Evolutionary conservation across 2,888 invertebrate species (phyloP), one percentile per base, ranked within the genome.

Genomic region (Steinernema scapterisci): DNA sequence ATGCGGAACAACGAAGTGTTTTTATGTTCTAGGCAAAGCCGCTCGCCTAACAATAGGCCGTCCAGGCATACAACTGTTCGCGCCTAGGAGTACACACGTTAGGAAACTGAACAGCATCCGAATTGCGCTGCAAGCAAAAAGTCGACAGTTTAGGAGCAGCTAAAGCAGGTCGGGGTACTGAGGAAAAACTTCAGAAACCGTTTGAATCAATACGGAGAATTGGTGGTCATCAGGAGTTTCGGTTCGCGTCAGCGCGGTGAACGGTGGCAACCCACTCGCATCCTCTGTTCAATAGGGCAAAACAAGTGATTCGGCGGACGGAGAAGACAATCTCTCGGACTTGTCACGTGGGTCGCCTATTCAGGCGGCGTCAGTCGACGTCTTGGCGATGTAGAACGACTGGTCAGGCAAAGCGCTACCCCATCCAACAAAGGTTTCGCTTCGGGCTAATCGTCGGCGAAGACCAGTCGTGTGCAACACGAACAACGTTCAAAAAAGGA

Each of bases 281-380:
- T 16, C 27, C 16, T 16, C 63, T 54, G 48, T 19, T 25, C 63
- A 63, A 63, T 13, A 31, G 23, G 63, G 63, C 63, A 63, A 63
- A 63, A 63, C 63, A 63, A 63, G 63, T 63, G 63, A 63, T 63
- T 19, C 63, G 63, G 38, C 38, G 38, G 38, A 38, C 38, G 23
- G 21, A 25, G n/a, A n/a, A n/a, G 21, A 27, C 63, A 16, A 19
- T 21, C 63, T 25, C 31, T 31, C 63, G 63, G 25, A 38, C 38
- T 6, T 38, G 38, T 63, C 63, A 63, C 63, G 63, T 63, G 63
- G 63, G 63, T 63, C 52, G 52, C 23, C 52, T n/a, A n/a, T 48
- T 48, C 48, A n/a, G 63, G 38, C 63, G 63, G 31, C 63, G 21
- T 25, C 27, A 31, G 63, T 63, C 63, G 63, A 38, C 63, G 63